Conservation (phyloP, 2,113 vertebrate genomes). For the Ictidomys tridecemlineatus region DNA sequence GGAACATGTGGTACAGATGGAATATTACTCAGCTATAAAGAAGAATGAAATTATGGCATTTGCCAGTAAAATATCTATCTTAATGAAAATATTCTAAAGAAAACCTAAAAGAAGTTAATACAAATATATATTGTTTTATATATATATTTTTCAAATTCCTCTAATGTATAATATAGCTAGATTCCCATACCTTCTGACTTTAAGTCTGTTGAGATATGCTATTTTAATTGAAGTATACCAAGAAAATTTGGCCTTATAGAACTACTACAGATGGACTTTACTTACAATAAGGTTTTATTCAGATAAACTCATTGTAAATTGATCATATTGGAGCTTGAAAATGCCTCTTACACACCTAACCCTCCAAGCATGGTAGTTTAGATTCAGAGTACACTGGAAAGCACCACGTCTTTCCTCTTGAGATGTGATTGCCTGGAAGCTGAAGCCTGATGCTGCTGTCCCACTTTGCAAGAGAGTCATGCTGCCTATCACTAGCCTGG, state of each 20-base stretch:
- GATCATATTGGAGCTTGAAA: background rate
- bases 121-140: background rate
- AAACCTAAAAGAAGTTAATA: background rate
- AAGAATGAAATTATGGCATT: too few relatives aligned
- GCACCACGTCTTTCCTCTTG: background rate
- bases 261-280: background rate
- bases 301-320: background rate
- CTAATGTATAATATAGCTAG: background rate
- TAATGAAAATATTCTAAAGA: background rate
- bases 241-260: background rate
- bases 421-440: too few relatives aligned
- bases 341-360: background rate
- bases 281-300: background rate
- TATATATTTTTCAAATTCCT: background rate
- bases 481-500: background rate
- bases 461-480: background rate
- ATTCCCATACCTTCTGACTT: background rate
- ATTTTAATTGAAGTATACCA: background rate
- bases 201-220: background rate
- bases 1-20: too few relatives aligned
- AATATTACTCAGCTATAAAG: too few relatives aligned
- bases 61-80: background rate
- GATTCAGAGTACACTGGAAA: accelerated
- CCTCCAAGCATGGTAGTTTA: background rate
- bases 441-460: background rate